These are phyloP conservation scores for Aculops lycopersici DNA, from an alignment of 1,140 invertebrate genomes.

Conservation along the genomic window DNA sequence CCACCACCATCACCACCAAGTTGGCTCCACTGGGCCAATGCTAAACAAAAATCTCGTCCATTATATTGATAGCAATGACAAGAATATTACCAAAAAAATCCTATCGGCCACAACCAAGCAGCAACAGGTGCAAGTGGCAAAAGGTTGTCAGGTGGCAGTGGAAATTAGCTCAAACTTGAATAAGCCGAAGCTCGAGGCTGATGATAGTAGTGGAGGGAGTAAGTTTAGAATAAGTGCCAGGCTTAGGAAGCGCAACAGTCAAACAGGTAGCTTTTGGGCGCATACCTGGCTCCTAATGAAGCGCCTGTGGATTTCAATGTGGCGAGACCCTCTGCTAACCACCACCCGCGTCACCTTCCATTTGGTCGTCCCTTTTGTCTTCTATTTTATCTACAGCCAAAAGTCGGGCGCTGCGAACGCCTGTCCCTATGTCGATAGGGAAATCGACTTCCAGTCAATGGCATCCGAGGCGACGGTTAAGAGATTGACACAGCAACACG, in stretches of 20 bases:
- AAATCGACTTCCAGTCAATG: neutral
- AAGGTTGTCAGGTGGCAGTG: no score
- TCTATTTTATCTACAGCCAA: neutral
- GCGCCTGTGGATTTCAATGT: conserved; percentile 1
- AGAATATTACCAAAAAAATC: neutral
- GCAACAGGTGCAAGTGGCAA: no score
- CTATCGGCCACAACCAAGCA: neutral
- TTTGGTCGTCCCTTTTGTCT: conserved; percentile 5
- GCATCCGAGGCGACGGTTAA: neutral
- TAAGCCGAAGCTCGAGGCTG: neutral
- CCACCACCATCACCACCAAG: no score
- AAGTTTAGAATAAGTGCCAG: neutral
- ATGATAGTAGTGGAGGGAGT: neutral
- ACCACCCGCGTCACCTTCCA: conserved; percentile 4
- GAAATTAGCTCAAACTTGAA: neutral
- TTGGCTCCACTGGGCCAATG: no score
- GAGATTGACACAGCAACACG: neutral
- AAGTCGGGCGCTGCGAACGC: neutral
- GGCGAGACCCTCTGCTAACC: conserved; percentile 6
- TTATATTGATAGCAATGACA: neutral
- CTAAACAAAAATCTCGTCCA: neutral
- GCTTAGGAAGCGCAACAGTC: neutral
- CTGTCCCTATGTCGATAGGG: neutral
- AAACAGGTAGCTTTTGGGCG: neutral
- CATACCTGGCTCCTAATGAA: conserved; percentile 5